Evolutionary conservation across 2,113 vertebrate genomes (phyloP).

Genomic region (Ahaetulla prasina): DNA sequence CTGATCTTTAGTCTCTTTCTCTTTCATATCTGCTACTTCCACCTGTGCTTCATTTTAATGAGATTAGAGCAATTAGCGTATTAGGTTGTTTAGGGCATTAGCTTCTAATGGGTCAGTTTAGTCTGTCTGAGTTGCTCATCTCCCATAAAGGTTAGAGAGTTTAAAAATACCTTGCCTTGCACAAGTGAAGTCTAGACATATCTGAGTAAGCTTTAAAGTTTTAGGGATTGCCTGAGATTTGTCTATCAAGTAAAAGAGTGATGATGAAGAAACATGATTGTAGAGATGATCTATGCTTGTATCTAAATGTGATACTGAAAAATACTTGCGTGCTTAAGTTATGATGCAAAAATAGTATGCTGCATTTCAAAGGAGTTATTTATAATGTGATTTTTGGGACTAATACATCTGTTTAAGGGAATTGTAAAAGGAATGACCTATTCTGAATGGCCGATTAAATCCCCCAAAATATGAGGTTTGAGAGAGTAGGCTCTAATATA

Average conservation of each 20-base stretch:
- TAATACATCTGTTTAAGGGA: not conserved
- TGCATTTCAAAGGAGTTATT: not conserved
- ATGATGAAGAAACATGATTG: conserved; percentile 43
- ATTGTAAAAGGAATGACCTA: not conserved
- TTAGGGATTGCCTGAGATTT: conserved; percentile 69
- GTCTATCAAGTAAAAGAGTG: conserved; percentile 57
- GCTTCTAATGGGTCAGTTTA: conserved; percentile 68
- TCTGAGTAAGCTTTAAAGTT: conserved; percentile 70
- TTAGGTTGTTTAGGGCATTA: conserved; percentile 67
- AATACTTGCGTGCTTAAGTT: conserved; percentile 22
- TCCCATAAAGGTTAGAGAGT: conserved; percentile 72
- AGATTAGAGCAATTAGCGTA: conserved; percentile 68
- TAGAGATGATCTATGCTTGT: conserved; percentile 29
- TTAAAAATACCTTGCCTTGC: conserved; percentile 66
- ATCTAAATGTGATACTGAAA: conserved; percentile 50
- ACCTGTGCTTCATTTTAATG: conserved; percentile 63
- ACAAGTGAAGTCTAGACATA: conserved; percentile 74
- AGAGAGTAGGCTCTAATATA: not conserved
- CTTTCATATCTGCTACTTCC: conserved; percentile 35
- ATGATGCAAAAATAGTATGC: not conserved
- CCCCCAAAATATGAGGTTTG: not conserved
- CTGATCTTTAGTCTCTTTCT: conserved; percentile 4
- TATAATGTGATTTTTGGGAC: not conserved
- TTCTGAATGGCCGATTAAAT: not conserved
- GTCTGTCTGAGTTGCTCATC: conserved; percentile 73